Conservation (phyloP, 2,797 vertebrate genomes). For the Nannoperca australis region DNA sequence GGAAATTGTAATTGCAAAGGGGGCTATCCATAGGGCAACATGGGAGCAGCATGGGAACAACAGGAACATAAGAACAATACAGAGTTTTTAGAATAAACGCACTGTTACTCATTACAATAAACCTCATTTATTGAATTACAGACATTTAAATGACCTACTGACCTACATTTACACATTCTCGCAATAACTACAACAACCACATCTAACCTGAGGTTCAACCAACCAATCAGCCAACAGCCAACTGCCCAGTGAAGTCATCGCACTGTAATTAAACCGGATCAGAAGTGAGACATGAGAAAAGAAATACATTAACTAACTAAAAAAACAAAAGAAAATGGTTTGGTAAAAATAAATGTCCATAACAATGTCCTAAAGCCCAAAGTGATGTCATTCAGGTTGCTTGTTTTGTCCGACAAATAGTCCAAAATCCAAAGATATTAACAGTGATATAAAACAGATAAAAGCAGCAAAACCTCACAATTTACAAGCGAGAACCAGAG, state of each 20-base stretch:
- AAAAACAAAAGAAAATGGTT: no score
- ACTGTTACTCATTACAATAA: not conserved
- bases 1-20: slow-evolving; percentile 25
- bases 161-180: not conserved
- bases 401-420: not conserved
- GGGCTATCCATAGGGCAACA: not conserved
- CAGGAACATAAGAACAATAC: not conserved
- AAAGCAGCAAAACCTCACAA: not conserved
- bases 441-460: not conserved
- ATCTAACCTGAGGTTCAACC: not conserved
- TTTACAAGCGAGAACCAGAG: not conserved
- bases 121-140: not conserved
- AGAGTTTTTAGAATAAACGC: not conserved
- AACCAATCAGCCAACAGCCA: not conserved
- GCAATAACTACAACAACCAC: not conserved
- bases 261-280: not conserved
- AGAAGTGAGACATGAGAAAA: not conserved
- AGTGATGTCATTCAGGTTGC: not conserved
- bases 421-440: not conserved
- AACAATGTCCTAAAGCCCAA: not conserved
- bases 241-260: no score
- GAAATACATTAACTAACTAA: not conserved
- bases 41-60: not conserved
- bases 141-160: not conserved
- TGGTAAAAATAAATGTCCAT: not conserved